These are phyloP conservation scores for Crotophaga sulcirostris DNA, from an alignment of 2,113 vertebrate genomes.

Conservation along the genomic window DNA sequence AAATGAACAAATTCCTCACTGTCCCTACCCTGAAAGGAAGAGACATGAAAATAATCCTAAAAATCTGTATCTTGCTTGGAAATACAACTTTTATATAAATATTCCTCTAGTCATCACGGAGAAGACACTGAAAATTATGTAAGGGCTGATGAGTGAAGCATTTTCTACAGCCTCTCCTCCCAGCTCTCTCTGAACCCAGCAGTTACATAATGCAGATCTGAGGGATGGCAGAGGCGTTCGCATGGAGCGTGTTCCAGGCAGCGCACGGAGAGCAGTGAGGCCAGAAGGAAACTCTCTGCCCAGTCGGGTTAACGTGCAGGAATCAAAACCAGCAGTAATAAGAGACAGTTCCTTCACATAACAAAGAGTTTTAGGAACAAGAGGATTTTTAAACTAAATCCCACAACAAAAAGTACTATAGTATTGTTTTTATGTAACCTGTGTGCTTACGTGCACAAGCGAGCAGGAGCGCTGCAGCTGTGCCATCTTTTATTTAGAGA, in stretches of 20 bases:
- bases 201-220: not conserved
- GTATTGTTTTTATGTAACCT: not conserved
- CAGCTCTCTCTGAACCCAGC: not conserved
- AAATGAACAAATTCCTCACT: not conserved
- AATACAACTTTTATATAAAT: not conserved
- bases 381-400: not conserved
- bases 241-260: not conserved
- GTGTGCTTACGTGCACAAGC: not conserved
- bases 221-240: not conserved
- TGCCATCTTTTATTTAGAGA: not conserved
- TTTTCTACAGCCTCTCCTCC: not conserved
- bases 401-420: not conserved
- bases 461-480: not conserved
- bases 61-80: not conserved
- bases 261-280: not conserved
- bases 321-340: not conserved
- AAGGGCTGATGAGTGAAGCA: not conserved
- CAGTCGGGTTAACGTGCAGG: not conserved
- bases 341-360: not conserved
- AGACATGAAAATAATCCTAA: not conserved
- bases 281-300: not conserved
- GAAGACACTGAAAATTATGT: not conserved
- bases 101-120: not conserved
- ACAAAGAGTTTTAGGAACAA: not conserved
- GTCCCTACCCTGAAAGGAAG: not conserved